A percentile compares a stretch with the other conserved stretches of the same genome.
These are phyloP conservation scores for Galaxea fascicularis DNA, from an alignment of 92 coral and sea anemone species.

Conservation along the genomic window DNA sequence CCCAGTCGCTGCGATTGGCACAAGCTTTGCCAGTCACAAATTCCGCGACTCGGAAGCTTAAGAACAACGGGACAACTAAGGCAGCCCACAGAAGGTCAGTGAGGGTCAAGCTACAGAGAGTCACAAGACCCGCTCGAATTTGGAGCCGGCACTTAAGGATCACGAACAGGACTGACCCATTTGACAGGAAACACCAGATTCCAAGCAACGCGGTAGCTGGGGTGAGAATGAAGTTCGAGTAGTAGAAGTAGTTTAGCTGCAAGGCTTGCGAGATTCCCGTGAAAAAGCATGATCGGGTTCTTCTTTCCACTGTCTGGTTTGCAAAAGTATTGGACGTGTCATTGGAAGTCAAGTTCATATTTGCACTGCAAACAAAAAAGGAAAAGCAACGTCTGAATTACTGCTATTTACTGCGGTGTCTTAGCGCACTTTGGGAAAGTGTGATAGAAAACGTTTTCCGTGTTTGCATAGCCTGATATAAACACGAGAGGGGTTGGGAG, in stretches of 20 bases:
- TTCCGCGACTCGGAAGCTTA: conserved; percentile 21
- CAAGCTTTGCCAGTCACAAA: conserved; percentile 22
- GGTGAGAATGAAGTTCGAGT: conserved; percentile 27
- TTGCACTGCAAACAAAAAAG: not conserved
- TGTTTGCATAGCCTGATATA: no score
- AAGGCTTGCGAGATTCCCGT: conserved; percentile 4
- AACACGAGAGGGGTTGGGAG: no score
- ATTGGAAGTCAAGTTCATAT: conserved; percentile 26
- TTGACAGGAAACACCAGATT: conserved; percentile 56
- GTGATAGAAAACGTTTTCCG: no score
- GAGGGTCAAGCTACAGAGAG: conserved; percentile 40
- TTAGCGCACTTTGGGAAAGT: not conserved
- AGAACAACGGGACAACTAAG: conserved; percentile 18
- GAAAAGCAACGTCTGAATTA: not conserved
- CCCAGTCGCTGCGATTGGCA: conserved; percentile 41
- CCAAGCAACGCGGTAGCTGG: conserved; percentile 15
- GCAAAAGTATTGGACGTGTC: not conserved
- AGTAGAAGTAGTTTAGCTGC: conserved; percentile 17
- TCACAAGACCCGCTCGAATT: conserved; percentile 21
- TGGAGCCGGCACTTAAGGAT: conserved; percentile 12
- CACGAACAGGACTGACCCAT: conserved; percentile 30
- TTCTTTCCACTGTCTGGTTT: not conserved
- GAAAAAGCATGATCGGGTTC: conserved; percentile 12
- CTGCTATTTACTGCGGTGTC: not conserved
- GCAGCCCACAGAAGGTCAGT: conserved; percentile 43